Percentiles rank a stretch among this genome's conserved stretches.
Conservation (phyloP, 2,113 vertebrate species). For the Ia io region DNA sequence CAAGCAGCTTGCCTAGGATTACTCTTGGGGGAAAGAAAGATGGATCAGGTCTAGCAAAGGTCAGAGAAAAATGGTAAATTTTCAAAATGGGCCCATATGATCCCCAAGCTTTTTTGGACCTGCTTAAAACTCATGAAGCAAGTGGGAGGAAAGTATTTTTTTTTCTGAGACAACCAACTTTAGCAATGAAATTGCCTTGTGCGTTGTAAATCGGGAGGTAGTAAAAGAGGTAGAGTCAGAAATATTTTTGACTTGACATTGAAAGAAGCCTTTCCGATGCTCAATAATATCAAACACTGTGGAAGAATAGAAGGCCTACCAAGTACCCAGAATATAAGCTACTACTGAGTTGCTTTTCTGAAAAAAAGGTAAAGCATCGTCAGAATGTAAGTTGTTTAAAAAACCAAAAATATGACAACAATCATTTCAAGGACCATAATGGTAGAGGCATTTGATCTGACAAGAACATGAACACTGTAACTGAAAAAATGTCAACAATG, state of each 20-base stretch:
- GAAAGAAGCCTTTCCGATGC: background rate
- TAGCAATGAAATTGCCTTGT: background rate
- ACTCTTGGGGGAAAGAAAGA: background rate
- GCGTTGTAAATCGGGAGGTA: background rate
- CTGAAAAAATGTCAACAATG: background rate
- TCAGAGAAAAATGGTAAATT: background rate
- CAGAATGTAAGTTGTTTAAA: background rate
- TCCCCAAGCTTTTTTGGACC: background rate
- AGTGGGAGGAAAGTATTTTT: background rate
- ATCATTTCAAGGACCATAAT: background rate
- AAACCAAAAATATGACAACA: background rate
- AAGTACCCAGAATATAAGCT: background rate
- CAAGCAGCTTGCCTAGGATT: background rate
- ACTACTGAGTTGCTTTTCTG: background rate
- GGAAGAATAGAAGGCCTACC: background rate
- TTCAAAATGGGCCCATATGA: background rate
- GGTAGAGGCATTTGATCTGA: background rate
- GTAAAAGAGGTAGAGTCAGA: background rate
- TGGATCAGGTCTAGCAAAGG: background rate
- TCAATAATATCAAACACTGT: background rate
- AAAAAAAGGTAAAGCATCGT: background rate
- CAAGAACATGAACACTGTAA: background rate
- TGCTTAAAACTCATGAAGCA: background rate
- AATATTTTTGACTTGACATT: background rate
- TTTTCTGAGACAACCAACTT: background rate